Evolutionary conservation across 2,797 vertebrate species (phyloP).

Genomic region (Pipistrellus pygmaeus): DNA sequence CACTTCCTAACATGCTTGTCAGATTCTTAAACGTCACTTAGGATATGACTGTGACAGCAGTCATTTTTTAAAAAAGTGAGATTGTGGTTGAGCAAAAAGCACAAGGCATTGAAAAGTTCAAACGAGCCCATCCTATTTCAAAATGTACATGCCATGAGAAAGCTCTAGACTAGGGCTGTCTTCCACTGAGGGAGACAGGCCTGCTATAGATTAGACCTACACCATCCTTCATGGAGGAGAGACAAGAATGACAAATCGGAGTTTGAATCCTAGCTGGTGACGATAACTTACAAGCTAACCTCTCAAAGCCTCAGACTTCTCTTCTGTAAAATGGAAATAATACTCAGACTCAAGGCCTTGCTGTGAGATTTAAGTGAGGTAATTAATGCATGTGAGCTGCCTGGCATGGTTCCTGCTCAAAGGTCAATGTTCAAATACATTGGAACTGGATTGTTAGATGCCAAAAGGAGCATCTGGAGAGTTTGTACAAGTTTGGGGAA

Average conservation of each 20-base stretch:
- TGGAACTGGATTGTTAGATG: not conserved
- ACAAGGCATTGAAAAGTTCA: conserved; percentile 15
- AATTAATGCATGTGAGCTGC: not conserved
- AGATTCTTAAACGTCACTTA: not conserved
- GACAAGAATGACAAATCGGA: not conserved
- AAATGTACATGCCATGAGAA: not conserved
- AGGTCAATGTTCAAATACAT: not conserved
- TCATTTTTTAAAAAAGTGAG: not conserved
- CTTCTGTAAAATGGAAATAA: not conserved
- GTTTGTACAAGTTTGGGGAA: not conserved
- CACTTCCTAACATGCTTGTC: conserved; percentile 5
- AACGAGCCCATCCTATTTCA: not conserved
- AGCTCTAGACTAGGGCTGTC: not conserved
- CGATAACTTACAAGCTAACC: not conserved
- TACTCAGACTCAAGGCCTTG: not conserved
- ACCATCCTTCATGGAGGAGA: not conserved
- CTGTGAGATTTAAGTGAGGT: not conserved
- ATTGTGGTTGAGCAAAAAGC: conserved; percentile 8
- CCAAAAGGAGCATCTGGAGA: not conserved
- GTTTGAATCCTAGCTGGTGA: not conserved
- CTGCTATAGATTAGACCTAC: not conserved
- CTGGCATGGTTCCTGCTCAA: not conserved
- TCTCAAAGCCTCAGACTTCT: not conserved
- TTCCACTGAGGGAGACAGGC: not conserved
- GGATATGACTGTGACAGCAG: not conserved